Evolutionary conservation across 2,888 invertebrate genomes (phyloP).

Genomic region (Torymus texanus): DNA sequence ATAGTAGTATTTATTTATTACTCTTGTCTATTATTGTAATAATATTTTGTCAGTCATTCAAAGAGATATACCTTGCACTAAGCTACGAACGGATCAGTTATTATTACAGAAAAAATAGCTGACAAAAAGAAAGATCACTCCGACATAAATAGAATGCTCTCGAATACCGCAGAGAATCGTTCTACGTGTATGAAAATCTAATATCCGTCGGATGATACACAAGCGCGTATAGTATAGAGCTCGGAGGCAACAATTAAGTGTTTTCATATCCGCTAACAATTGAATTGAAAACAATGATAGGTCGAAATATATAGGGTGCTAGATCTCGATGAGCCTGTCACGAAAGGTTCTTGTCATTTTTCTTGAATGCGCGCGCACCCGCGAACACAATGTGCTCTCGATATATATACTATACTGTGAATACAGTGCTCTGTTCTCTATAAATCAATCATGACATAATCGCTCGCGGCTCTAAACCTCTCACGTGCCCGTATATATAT

Average conservation of each 20-base stretch:
- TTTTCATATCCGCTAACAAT: constrained; percentile 1
- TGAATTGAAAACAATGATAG: not conserved
- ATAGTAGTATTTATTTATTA: no score
- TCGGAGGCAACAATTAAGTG: not conserved
- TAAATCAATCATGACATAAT: constrained; percentile 34
- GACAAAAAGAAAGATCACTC: no score
- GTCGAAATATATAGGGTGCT: not conserved
- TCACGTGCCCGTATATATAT: no score
- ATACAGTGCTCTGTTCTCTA: not conserved
- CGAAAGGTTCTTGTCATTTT: not conserved
- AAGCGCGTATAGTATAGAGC: not conserved
- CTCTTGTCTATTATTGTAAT: no score
- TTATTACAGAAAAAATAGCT: no score
- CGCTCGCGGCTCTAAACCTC: not conserved
- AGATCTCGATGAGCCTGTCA: constrained; percentile 18
- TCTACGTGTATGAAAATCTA: no score
- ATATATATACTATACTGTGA: not conserved
- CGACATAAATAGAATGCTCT: no score
- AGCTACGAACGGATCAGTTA: no score
- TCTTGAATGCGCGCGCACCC: not conserved
- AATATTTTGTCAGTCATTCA: no score
- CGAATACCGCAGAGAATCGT: no score
- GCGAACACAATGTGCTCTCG: not conserved
- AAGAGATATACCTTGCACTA: no score
- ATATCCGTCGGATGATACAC: no score